Percentiles rank a stretch among this genome's conserved stretches.
Evolutionary conservation across 2,888 invertebrate genomes (phyloP).

Genomic region (Leptinotarsa haldemani): DNA sequence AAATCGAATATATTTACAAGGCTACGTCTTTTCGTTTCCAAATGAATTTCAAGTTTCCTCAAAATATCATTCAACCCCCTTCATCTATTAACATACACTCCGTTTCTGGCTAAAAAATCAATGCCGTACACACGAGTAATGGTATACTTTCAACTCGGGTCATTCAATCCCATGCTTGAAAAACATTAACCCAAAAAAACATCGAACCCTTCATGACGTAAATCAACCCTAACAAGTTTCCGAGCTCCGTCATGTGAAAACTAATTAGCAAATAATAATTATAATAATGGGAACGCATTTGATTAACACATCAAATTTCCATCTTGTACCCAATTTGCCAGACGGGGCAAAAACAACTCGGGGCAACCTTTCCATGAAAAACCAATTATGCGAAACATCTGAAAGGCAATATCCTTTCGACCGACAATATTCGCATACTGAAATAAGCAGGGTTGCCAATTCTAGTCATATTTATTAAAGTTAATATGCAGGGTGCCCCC

Average conservation of each 20-base stretch:
- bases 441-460: not conserved
- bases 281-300: not conserved
- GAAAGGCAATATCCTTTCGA: not conserved
- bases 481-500: no score
- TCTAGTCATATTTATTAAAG: no score
- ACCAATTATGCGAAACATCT: not conserved
- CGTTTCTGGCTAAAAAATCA: no score
- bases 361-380: not conserved
- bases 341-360: not conserved
- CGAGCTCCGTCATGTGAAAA: not conserved
- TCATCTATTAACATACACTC: no score
- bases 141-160: no score
- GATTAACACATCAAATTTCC: constrained; percentile 7
- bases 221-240: not conserved
- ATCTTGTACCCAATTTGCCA: constrained; percentile 4
- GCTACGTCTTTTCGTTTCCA: no score
- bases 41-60: no score
- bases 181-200: not conserved
- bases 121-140: no score
- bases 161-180: not conserved
- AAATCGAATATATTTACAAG: no score
- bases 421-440: not conserved
- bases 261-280: constrained; percentile 1
- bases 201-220: not conserved
- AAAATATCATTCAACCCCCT: no score